phyloP scores from a whole-genome alignment of 2,888 invertebrate species.

The Caenorhabditis afra region DNA sequence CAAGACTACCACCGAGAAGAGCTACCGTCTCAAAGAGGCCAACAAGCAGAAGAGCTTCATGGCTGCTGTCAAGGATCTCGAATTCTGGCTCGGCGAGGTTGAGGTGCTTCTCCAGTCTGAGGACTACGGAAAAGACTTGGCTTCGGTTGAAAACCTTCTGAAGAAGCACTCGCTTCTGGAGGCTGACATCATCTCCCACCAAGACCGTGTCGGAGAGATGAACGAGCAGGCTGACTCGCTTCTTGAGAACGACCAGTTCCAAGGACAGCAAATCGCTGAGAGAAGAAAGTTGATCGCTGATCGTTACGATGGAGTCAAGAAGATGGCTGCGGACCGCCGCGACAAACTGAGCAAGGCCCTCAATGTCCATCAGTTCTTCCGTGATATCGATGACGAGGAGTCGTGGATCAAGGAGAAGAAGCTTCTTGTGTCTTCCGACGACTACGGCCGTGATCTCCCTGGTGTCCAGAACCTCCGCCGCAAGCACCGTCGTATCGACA shows the following conservation, averaged over 20 bases:
- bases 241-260: slow-evolving; percentile 96
- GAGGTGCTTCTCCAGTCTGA: slow-evolving; percentile 77
- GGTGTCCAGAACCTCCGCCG: slow-evolving; percentile 98
- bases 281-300: slow-evolving; percentile 96
- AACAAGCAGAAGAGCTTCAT: slow-evolving; percentile 99
- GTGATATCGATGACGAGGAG: slow-evolving; percentile 99
- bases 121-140: slow-evolving; percentile 85
- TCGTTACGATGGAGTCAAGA: slow-evolving; percentile 87
- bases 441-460: slow-evolving; percentile 97
- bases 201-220: slow-evolving; percentile 83
- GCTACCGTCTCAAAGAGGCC: slow-evolving; percentile 97
- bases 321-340: slow-evolving; percentile 92
- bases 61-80: slow-evolving; percentile 98
- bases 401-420: slow-evolving; percentile 99
- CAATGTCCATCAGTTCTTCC: slow-evolving; percentile 98
- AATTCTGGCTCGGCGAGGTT: slow-evolving; percentile 99
- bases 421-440: slow-evolving; percentile 95
- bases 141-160: slow-evolving; percentile 97
- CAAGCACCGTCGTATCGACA: slow-evolving; percentile 98
- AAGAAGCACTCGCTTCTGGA: slow-evolving; percentile 95
- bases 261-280: slow-evolving; percentile 92
- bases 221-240: slow-evolving; percentile 88
- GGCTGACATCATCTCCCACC: slow-evolving; percentile 95
- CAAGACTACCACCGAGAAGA: slow-evolving; percentile 97
- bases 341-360: slow-evolving; percentile 95